A percentile compares a stretch with the other conserved stretches of the same genome.
phyloP scores from a whole-genome alignment of 2,888 invertebrate species.

The Eristalis tenax region DNA sequence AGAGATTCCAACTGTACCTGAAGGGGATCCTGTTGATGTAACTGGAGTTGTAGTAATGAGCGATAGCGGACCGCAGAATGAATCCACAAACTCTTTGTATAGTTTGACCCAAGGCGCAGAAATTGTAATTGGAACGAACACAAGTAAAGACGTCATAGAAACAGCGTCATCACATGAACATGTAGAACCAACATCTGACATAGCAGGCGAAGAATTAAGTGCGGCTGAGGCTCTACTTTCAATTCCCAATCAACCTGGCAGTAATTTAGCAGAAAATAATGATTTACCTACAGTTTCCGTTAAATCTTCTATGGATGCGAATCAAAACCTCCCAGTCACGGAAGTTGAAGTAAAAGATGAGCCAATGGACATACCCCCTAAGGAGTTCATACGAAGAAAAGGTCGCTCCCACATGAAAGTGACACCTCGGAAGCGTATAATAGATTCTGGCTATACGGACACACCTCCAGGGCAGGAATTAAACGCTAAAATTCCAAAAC shows the following conservation, averaged over 20 bases:
- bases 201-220: slow-evolving; percentile 67
- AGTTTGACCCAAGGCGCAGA: neutral
- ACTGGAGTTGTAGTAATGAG: neutral
- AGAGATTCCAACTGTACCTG: neutral
- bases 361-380: neutral
- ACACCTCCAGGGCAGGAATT: neutral
- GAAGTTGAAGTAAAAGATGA: slow-evolving; percentile 39
- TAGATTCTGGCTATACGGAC: neutral
- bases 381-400: slow-evolving; percentile 62
- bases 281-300: neutral
- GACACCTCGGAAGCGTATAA: slow-evolving; percentile 74
- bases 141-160: neutral
- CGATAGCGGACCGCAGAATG: neutral
- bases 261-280: slow-evolving; percentile 1
- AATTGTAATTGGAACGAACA: neutral
- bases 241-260: slow-evolving; percentile 69
- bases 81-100: neutral
- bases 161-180: neutral
- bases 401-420: slow-evolving; percentile 74
- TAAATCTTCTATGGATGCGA: neutral
- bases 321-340: neutral
- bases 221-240: slow-evolving; percentile 73
- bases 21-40: neutral
- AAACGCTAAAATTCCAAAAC: slow-evolving; percentile 28
- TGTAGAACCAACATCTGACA: slow-evolving; percentile 21